These are phyloP conservation scores for Characodon lateralis DNA, from an alignment of 2,797 vertebrate genomes.

Conservation along the genomic window DNA sequence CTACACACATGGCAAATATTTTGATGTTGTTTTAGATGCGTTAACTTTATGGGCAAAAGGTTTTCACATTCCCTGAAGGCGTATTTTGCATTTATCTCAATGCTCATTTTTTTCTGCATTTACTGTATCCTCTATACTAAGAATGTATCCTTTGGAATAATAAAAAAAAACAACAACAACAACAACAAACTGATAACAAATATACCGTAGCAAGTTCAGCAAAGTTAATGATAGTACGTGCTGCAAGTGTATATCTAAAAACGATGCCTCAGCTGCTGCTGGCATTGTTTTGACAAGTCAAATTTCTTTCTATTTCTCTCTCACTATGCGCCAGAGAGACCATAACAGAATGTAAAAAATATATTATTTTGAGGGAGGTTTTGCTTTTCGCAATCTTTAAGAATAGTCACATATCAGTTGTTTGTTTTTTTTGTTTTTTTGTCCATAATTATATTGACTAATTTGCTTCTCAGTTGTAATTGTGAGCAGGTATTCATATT, in stretches of 20 bases:
- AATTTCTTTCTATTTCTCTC: constrained; percentile 27
- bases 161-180: constrained; percentile 1
- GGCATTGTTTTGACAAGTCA: constrained; percentile 61
- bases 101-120: constrained; percentile 31
- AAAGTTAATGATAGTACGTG: constrained; percentile 62
- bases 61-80: constrained; percentile 41
- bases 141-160: constrained; percentile 30
- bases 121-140: constrained; percentile 39
- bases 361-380: background rate
- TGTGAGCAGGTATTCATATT: constrained; percentile 55
- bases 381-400: constrained; percentile 1
- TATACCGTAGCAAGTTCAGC: constrained; percentile 61
- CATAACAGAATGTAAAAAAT: background rate
- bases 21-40: constrained; percentile 57
- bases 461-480: constrained; percentile 33
- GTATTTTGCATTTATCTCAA: constrained; percentile 52
- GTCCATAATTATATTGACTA: background rate
- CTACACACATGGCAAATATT: constrained; percentile 30
- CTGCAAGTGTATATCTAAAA: constrained; percentile 36
- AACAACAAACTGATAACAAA: constrained; percentile 61
- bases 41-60: constrained; percentile 53
- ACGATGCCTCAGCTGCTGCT: constrained; percentile 46
- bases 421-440: background rate
- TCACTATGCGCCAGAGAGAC: constrained; percentile 8
- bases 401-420: constrained; percentile 22